These are phyloP conservation scores for Hermaeophaga mercurialis DNA, from an alignment of 2,888 invertebrate species.

Conservation along the genomic window DNA sequence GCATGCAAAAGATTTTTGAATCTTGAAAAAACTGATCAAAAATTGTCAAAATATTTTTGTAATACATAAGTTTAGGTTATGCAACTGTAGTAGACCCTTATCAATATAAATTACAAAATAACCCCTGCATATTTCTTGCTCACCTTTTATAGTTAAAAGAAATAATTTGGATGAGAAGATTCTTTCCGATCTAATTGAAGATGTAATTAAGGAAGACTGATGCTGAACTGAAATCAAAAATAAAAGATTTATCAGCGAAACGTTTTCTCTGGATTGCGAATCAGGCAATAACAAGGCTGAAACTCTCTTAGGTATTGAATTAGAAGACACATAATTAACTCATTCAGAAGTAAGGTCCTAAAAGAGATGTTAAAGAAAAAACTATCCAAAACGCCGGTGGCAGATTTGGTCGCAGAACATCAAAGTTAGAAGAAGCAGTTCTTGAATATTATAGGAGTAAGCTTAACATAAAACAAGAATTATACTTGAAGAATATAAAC, in stretches of 20 bases:
- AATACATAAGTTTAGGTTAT: too few relatives aligned
- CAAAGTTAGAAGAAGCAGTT: constrained; percentile 35
- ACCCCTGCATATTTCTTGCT: too few relatives aligned
- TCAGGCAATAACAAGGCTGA: constrained; percentile 15
- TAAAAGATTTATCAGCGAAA: constrained; percentile 42
- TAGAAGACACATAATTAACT: constrained; percentile 44
- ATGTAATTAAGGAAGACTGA: constrained; percentile 38
- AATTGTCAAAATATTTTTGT: too few relatives aligned
- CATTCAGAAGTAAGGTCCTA: constrained; percentile 49
- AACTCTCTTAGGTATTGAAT: constrained; percentile 29
- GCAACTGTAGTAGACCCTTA: too few relatives aligned
- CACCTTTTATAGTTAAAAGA: too few relatives aligned
- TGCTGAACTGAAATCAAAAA: constrained; percentile 42
- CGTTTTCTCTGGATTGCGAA: constrained; percentile 22
- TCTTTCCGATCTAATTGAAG: constrained; percentile 43
- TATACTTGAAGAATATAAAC: constrained; percentile 51
- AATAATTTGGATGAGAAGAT: constrained; percentile 46
- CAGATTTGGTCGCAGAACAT: constrained; percentile 41
- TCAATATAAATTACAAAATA: too few relatives aligned
- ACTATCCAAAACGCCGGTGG: constrained; percentile 47
- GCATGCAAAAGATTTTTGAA: too few relatives aligned
- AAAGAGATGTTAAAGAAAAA: constrained; percentile 32
- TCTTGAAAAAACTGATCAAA: too few relatives aligned
- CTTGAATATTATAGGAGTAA: constrained; percentile 50
- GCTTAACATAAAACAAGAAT: constrained; percentile 50